A percentile compares a stretch with the other conserved stretches of the same genome.
These are phyloP conservation scores for Drosophila baimaii DNA, from an alignment of 1,140 invertebrate genomes.

Conservation along the genomic window DNA sequence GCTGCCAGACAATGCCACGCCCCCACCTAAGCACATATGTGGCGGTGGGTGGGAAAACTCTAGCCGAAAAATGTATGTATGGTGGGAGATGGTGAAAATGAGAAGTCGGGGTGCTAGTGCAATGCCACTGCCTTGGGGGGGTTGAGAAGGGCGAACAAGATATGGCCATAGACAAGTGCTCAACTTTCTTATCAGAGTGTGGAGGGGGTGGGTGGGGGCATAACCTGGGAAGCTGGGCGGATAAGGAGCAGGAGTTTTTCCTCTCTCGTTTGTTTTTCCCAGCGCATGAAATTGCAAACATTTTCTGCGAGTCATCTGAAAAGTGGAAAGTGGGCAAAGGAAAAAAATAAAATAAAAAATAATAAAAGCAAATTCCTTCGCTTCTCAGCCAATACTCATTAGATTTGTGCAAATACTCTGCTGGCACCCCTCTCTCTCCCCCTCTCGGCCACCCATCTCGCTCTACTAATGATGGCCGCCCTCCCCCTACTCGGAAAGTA, in stretches of 20 bases:
- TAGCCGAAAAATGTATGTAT: slow-evolving; percentile 2
- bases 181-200: slow-evolving; percentile 41
- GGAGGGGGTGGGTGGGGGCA: neutral
- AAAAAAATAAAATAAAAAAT: slow-evolving; percentile 26
- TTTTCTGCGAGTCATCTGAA: slow-evolving; percentile 37
- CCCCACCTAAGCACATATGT: slow-evolving; percentile 36
- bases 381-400: slow-evolving; percentile 56
- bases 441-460: neutral
- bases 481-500: slow-evolving; percentile 48
- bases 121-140: slow-evolving; percentile 18
- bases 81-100: neutral
- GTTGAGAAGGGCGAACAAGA: slow-evolving; percentile 15
- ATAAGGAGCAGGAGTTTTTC: neutral
- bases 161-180: slow-evolving; percentile 41
- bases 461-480: slow-evolving; percentile 53
- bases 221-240: neutral
- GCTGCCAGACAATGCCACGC: slow-evolving; percentile 58
- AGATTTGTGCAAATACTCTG: slow-evolving; percentile 67
- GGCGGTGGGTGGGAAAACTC: slow-evolving; percentile 10
- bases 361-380: slow-evolving; percentile 34
- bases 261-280: slow-evolving; percentile 33
- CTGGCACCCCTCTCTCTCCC: slow-evolving; percentile 1
- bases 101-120: neutral
- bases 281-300: slow-evolving; percentile 45
- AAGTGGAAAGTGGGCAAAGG: slow-evolving; percentile 22